Percentiles rank a stretch among this genome's conserved stretches.
Conservation (phyloP, 2,888 invertebrate species). For the Harmothoe impar region DNA sequence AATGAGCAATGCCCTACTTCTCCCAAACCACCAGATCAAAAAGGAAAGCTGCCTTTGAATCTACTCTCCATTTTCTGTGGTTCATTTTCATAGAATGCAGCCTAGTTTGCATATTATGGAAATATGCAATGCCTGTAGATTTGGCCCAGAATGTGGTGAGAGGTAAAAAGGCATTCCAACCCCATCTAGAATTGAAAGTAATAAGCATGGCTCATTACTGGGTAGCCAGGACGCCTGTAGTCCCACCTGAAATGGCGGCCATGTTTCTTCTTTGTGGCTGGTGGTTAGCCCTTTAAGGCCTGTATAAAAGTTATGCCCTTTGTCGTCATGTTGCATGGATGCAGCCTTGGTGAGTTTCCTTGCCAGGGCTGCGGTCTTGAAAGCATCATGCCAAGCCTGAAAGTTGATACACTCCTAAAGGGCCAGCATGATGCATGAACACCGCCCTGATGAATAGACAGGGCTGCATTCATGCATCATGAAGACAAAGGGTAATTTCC, state of each 20-base stretch:
- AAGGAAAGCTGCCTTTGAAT: background rate
- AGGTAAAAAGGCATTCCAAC: background rate
- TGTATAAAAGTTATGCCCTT: no score
- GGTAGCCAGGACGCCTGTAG: background rate
- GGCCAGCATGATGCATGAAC: no score
- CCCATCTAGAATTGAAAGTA: conserved; percentile 16
- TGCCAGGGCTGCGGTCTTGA: no score
- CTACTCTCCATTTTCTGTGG: background rate
- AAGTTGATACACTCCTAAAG: no score
- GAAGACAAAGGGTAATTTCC: no score
- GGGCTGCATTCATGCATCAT: no score
- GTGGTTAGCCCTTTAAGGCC: no score
- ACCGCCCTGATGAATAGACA: no score
- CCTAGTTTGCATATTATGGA: conserved; percentile 18
- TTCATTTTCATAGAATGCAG: background rate
- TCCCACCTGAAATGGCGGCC: conserved; percentile 10
- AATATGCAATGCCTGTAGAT: background rate
- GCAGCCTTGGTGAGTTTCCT: no score
- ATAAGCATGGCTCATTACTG: background rate
- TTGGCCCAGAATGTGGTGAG: background rate
- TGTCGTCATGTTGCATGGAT: no score
- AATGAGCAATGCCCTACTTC: background rate
- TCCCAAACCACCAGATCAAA: background rate
- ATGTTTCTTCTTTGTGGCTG: background rate
- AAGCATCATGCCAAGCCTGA: no score